Base-by-base conservation (phyloP, 2,797 vertebrate genomes). In the Catamblyrhynchus diadema region DNA sequence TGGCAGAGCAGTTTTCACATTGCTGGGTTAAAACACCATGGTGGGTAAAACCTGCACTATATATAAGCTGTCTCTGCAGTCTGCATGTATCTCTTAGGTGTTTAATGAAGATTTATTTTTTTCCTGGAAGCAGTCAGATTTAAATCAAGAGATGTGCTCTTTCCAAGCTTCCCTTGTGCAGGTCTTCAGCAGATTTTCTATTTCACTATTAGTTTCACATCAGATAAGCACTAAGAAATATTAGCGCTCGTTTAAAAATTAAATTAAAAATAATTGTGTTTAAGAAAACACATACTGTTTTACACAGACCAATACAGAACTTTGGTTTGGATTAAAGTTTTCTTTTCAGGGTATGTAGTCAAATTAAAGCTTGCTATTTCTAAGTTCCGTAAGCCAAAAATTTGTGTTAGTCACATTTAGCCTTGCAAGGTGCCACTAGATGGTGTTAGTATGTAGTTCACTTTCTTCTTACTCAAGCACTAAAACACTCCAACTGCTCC, bases 361-460 rank as follows among this genome's bases (percentile, higher is more conserved):
- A 51, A 75, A 47, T 74, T 59, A 60, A 35, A 75, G 8, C 25
- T 74, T 88, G n/a, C 27, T 86, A 5, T 51, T 87, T 33, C 15
- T 39, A 8, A 73, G 45, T 88, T 95, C 54, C 45, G 51, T 44
- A 70, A 86, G 35, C 28, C 71, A 73, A 74, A 85, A 85, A 47
- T 81, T 33, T 44, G 14, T 67, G n/a, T 71, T 89, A 73, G 67
- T 85, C 65, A 51, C 75, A 50, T 85, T 86, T 86, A 87, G 66
- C 89, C 57, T 79, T 93, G 81, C 62, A 70, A 86, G 60, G 70
- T 91, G 87, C 95, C 96, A 96, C 96, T 97, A 96, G 96, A 91
- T 96, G 95, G 96, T 97, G 96, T 95, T 86, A 88, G 94, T 65
- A 93, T 96, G 75, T 94, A 95, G 89, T 88, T 88, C 47, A 32